Base-by-base conservation (phyloP, 2,113 vertebrate genomes). In the Strix aluco region DNA sequence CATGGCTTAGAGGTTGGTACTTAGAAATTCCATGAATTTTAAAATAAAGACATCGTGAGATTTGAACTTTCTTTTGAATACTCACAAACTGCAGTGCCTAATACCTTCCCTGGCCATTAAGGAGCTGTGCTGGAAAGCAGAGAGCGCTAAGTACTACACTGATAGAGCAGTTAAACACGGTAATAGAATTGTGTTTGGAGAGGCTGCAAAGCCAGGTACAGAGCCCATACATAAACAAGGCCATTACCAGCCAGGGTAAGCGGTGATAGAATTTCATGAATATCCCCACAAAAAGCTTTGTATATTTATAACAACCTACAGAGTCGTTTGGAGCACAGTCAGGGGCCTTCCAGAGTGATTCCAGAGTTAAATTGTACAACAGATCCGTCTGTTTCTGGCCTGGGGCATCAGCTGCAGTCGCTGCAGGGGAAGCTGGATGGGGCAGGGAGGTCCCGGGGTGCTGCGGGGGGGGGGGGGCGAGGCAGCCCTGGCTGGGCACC, bases 1-100 rank as follows among this genome's bases (percentile, higher is more conserved):
- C 94, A 74, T 67, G 78, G 91, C 92, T 95, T 94, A 95, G 75
- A 59, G 95, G 97, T 17, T 79, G 82, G 91, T 96, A 72, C 96
- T 97, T 97, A 97, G 94, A 97, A 97, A 97, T 97, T 97, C 95
- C 90, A 97, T 97, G 95, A 94, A 96, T 97, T 97, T 97, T 97
- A 97, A 97, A 97, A 96, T 95, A 92, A 96, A 97, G 92, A 79
- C 95, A n/a, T 86, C 0, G 62, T 69, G 86, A 89, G 94, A 92
- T 92, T 81, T 73, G 92, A 94, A 91, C 88, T 89, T 97, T 91
- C 86, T 93, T 96, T 84, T 62, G 93, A 95, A 86, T 22, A 40
- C 85, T 90, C 72, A 18, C 87, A 57, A 83, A 81, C 85, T 83
- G 94, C 90, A 11, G 61, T 0, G 59, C 81, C 95, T 92, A 92